phyloP scores from a whole-genome alignment of 2,113 vertebrate species.

The Pampusana beccarii region DNA sequence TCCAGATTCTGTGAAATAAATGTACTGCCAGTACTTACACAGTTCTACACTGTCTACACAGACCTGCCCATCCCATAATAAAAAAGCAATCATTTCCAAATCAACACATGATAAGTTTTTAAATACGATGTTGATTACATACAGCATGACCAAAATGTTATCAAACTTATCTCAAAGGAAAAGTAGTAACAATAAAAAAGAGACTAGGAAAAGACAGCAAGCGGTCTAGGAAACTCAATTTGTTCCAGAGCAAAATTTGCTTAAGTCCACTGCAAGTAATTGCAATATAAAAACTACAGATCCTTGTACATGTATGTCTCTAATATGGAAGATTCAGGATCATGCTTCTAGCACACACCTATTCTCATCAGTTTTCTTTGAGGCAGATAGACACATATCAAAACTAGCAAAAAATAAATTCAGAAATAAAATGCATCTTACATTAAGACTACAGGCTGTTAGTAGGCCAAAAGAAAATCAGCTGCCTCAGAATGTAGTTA shows the following conservation, averaged over 20 bases:
- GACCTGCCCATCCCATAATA: background rate
- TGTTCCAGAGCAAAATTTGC: background rate
- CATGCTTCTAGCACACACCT: background rate
- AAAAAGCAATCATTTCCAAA: background rate
- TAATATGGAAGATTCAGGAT: background rate
- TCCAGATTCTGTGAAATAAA: background rate
- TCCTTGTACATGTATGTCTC: background rate
- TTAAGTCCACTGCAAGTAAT: background rate
- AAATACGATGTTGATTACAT: background rate
- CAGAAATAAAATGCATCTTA: background rate
- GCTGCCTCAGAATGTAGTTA: background rate
- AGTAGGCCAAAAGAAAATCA: constrained; percentile 32
- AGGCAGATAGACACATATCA: background rate
- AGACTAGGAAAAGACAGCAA: background rate
- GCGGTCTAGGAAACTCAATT: background rate
- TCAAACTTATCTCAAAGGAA: background rate
- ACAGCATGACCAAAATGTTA: background rate
- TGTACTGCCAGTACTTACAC: background rate
- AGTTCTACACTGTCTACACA: background rate
- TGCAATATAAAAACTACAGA: background rate
- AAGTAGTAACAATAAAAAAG: background rate
- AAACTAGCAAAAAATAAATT: background rate
- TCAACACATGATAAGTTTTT: background rate
- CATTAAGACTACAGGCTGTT: background rate
- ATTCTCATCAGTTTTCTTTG: background rate